Percentiles rank a stretch among this genome's conserved stretches.
phyloP scores from a whole-genome alignment of 2,888 invertebrate genomes.

The Tetramorium bicarinatum region DNA sequence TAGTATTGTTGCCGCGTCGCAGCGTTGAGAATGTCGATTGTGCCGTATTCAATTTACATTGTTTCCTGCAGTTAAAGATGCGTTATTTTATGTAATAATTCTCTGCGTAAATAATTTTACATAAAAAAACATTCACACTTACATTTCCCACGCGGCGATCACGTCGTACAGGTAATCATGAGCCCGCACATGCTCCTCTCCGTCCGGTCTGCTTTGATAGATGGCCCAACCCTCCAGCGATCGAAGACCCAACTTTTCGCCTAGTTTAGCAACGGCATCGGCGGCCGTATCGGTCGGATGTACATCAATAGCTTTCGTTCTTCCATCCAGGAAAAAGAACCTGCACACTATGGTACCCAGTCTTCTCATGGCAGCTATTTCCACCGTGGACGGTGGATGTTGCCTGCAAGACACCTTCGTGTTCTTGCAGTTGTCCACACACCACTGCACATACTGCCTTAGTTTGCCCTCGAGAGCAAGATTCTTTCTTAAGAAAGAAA shows the following conservation, averaged over 20 bases:
- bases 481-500: constrained; percentile 92
- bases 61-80: constrained; percentile 85
- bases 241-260: constrained; percentile 94
- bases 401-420: constrained; percentile 93
- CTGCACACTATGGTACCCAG: constrained; percentile 97
- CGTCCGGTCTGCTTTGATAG: constrained; percentile 95
- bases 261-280: constrained; percentile 95
- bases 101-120: not conserved
- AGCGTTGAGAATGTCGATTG: constrained; percentile 87
- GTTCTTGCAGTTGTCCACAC: constrained; percentile 96
- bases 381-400: constrained; percentile 96
- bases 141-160: constrained; percentile 97
- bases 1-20: constrained; percentile 88
- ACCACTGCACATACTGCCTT: constrained; percentile 96
- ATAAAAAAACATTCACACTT: constrained; percentile 82
- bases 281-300: constrained; percentile 97
- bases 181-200: constrained; percentile 96
- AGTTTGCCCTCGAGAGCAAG: constrained; percentile 90
- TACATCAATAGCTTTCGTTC: constrained; percentile 97
- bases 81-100: constrained; percentile 10
- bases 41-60: constrained; percentile 87
- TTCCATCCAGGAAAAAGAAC: constrained; percentile 97
- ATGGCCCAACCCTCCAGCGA: constrained; percentile 98
- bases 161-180: constrained; percentile 98
- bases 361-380: constrained; percentile 96